phyloP scores from a whole-genome alignment of 2,797 vertebrate genomes.

The Lutjanus campechanus region DNA sequence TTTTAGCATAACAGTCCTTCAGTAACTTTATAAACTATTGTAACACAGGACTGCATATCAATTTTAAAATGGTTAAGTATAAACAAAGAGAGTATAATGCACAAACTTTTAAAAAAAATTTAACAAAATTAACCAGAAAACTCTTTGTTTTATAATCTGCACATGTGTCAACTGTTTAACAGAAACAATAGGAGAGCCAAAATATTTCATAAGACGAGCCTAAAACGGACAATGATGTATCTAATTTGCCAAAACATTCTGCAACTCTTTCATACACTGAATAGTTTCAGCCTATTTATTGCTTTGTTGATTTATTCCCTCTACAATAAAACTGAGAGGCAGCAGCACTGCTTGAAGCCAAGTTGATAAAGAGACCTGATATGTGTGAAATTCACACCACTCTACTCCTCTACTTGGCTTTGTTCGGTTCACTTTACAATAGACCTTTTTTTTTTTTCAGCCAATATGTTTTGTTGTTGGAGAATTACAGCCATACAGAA shows the following conservation, averaged over 20 bases:
- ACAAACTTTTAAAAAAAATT: too few species aligned
- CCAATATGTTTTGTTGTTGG: too few species aligned
- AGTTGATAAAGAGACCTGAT: neutral
- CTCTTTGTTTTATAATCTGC: neutral
- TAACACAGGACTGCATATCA: neutral
- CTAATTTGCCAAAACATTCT: neutral
- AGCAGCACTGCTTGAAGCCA: neutral
- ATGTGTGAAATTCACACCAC: neutral
- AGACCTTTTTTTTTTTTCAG: too few species aligned
- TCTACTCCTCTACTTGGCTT: neutral
- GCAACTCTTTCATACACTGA: neutral
- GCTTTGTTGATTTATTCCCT: neutral
- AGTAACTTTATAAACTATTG: neutral
- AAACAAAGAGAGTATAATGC: neutral
- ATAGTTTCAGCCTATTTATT: slow-evolving; percentile 4
- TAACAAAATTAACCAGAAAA: neutral
- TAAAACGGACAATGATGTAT: neutral
- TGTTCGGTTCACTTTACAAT: too few species aligned
- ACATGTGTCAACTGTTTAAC: neutral
- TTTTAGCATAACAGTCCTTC: too few species aligned
- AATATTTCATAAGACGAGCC: neutral
- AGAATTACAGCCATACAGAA: too few species aligned
- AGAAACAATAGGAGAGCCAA: neutral
- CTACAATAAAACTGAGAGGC: neutral
- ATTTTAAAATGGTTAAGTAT: neutral